Base-by-base conservation (phyloP, 2,888 invertebrate species). In the Ctenicera cuprea region DNA sequence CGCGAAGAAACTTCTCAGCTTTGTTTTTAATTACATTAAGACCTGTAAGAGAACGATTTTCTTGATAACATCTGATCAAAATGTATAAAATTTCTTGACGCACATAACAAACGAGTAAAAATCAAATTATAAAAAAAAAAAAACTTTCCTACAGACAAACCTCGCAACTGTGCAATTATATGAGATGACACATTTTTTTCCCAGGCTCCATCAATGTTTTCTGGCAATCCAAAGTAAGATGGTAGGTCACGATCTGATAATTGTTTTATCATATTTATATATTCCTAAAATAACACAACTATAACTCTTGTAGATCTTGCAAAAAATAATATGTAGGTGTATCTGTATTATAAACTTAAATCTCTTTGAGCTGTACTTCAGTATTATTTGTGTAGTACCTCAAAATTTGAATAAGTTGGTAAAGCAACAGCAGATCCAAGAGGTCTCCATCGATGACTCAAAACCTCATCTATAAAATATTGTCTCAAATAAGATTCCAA, bases 181-280 rank as follows among this genome's bases (percentile, higher is more conserved):
- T 87, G 85, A 9, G 86, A 86, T 0, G 90, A 90, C 3, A 92
- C 90, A 68, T 91, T 92, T 77, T 92, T 91, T 85, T 97, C 96
- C 91, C 95, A 94, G 8, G 95, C 94, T 64, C 93, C 89, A 77
- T 95, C 93, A 73, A 97, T 95, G 85, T 97, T 98, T 64, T 93
- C 93, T 0, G 98, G 95, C 59, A 98, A 88, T 2, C 96, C 95
- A 82, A 97, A 94, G 81, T 94, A 90, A 5, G 90, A 88, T 0
- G 97, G 94, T 12, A 90, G 88, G 84, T 97, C 96, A 64, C 89
- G 89, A 75, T 93, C 93, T 0, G 94, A 92, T 52, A 96, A 86
- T 30, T 89, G 89, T 63, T 92, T 91, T 69, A 96, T 90, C 0
- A 91, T 87, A 8, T 90, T 88, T 3, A 92, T 81, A 81, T 93